Evolutionary conservation across 2,888 invertebrate species (phyloP), one percentile per base, ranked within the genome.

Genomic region (Drosophila ochracea): DNA sequence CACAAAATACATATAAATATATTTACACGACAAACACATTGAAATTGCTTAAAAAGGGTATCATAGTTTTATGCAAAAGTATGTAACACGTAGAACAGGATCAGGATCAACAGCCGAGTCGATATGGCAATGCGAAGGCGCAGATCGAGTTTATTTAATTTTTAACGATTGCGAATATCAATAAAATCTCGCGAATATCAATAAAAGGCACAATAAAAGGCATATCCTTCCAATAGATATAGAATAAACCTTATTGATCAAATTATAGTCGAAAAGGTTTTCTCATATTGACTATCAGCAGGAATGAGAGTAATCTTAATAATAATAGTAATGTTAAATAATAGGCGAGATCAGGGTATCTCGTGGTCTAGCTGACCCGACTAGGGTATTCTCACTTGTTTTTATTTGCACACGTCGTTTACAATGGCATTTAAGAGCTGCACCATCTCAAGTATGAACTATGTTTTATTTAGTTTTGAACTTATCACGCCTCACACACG

Each of bases 381-480:
- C 4, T 13, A 13, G 21, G 13, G 43, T 21, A 13, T 21, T 47
- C 21, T 7, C 13, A 21, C 13, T 21, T 13, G 47, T 0, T 21
- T 21, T 16, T 47, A 47, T 35, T 35, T 55, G 28, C 37, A 55
- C 55, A 55, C 55, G 55, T 55, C 37, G 7, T 16, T 16, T 16
- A 4, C 16, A 50, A 19, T 28, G 16, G 19, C 50, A 50, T 16
- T n/a, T 7, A 10, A 2, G 63, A 37, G 66, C 49, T 66, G 67
- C 25, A 25, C 7, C 21, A 16, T 47, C 21, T 25, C n/a, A 35
- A 35, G 30, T 21, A 21, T 39, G 43, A 72, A 28, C 31, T 7
- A 39, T 72, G 62, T 54, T 62, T 73, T 73, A 70, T 70, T 70
- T 73, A 54, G 63, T 37, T 61, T 53, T 64, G 13, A 50, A 25